Evolutionary conservation across 2,113 vertebrate genomes (phyloP).

Genomic region (Aix galericulata): DNA sequence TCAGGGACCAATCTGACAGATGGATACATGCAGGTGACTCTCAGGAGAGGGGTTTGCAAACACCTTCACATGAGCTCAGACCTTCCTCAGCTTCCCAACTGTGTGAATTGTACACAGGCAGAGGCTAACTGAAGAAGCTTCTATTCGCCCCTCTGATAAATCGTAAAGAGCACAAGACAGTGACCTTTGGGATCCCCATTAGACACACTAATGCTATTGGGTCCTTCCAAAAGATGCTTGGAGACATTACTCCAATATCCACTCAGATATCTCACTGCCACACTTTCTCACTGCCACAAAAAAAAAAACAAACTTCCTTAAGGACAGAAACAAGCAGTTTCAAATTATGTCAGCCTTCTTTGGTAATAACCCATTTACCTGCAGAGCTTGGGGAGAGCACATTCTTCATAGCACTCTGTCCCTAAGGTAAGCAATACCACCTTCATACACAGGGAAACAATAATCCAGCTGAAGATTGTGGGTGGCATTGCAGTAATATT

Average conservation of each 20-base stretch:
- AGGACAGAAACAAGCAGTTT: not conserved
- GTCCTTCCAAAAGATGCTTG: not conserved
- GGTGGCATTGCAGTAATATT: not conserved
- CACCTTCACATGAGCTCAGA: fast-evolving
- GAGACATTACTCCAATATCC: not conserved
- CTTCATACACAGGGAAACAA: not conserved
- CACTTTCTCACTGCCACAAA: not conserved
- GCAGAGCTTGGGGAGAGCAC: not conserved
- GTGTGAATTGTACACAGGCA: not conserved
- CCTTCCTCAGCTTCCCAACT: not conserved
- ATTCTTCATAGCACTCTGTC: not conserved
- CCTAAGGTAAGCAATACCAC: not conserved
- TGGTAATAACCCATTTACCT: not conserved
- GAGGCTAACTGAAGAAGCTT: not conserved
- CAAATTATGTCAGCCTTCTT: not conserved
- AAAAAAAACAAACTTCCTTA: not conserved
- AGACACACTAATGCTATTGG: not conserved
- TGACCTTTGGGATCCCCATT: not conserved
- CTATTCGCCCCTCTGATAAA: not conserved
- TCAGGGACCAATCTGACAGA: not conserved
- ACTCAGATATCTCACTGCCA: not conserved
- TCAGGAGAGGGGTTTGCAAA: not conserved
- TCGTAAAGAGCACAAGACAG: fast-evolving
- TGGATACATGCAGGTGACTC: not conserved
- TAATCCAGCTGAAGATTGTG: not conserved